Conservation (phyloP, 2,797 vertebrate species). For the Mastacembelus armatus region DNA sequence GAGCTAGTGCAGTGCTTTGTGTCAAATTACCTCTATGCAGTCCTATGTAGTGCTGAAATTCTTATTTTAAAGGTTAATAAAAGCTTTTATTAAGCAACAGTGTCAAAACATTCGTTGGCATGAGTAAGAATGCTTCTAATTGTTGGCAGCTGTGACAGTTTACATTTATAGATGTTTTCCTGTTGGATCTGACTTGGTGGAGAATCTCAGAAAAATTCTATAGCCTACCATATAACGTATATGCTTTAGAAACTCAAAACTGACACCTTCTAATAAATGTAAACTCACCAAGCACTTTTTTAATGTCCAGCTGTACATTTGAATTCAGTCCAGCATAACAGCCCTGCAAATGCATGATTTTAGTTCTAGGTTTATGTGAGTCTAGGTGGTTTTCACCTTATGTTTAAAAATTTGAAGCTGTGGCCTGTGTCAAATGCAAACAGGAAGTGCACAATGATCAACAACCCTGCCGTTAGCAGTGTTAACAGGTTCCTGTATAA, state of each 20-base stretch:
- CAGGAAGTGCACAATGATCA: conserved; percentile 23
- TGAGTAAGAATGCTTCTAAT: background rate
- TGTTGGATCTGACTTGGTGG: background rate
- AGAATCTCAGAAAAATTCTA: background rate
- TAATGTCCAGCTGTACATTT: too few species aligned
- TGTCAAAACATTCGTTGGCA: too few species aligned
- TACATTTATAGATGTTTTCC: background rate
- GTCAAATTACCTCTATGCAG: background rate
- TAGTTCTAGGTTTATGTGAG: too few species aligned
- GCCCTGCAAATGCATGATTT: too few species aligned
- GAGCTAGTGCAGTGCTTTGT: background rate
- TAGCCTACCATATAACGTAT: background rate
- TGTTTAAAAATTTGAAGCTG: background rate
- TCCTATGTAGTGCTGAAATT: background rate
- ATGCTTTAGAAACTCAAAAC: background rate
- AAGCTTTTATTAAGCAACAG: background rate
- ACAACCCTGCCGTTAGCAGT: conserved; percentile 8
- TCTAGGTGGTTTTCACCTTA: too few species aligned
- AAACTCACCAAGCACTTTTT: too few species aligned
- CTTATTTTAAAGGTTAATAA: background rate
- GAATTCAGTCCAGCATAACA: too few species aligned
- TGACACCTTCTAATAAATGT: too few species aligned
- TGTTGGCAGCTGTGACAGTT: background rate
- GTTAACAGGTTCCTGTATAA: conserved; percentile 40
- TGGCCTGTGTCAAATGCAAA: background rate